Conservation (phyloP, 92 coral and sea anemone genomes). For the Pocillopora meandrina region DNA sequence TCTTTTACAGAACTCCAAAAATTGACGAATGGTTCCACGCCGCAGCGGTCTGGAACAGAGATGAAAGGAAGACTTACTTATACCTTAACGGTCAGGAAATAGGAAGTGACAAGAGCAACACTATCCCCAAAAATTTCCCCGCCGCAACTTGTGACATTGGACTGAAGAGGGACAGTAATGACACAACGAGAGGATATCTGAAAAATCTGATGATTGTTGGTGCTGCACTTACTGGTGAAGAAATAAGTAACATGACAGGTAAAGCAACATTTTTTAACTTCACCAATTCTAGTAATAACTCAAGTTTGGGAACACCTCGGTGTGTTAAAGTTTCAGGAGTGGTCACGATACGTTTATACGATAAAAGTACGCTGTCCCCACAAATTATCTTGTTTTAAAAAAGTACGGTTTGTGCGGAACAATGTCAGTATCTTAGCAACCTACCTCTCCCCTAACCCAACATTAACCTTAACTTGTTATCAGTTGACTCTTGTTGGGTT, state of each 20-base stretch:
- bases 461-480: too few species aligned
- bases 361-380: too few species aligned
- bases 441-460: too few species aligned
- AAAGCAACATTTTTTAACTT: not conserved
- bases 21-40: slow-evolving; percentile 12
- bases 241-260: not conserved
- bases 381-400: too few species aligned
- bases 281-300: too few species aligned
- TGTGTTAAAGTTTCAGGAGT: too few species aligned
- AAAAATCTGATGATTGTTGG: slow-evolving; percentile 16
- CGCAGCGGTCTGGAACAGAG: slow-evolving; percentile 2
- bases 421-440: too few species aligned
- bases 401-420: too few species aligned
- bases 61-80: not conserved
- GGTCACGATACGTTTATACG: too few species aligned
- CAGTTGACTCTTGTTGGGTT: too few species aligned
- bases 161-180: not conserved
- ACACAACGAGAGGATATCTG: not conserved
- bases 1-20: not conserved
- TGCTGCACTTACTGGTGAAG: not conserved
- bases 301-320: too few species aligned
- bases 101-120: not conserved
- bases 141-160: not conserved
- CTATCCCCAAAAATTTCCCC: not conserved
- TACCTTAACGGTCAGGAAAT: slow-evolving; percentile 1